These are phyloP conservation scores for Piprites chloris DNA, from an alignment of 2,113 vertebrate species.

Conservation along the genomic window DNA sequence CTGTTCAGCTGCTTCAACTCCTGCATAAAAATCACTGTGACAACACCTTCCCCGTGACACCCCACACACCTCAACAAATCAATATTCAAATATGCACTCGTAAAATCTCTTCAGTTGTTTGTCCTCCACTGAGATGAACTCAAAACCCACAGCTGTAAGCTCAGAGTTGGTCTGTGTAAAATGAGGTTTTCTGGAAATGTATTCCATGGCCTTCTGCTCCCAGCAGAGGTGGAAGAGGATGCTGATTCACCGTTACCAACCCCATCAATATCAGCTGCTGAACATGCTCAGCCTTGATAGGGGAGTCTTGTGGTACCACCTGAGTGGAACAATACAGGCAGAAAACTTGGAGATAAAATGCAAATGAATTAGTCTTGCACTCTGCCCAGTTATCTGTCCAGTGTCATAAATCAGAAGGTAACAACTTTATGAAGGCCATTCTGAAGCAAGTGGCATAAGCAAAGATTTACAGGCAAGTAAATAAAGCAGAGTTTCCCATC, in stretches of 20 bases:
- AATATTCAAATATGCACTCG: not conserved
- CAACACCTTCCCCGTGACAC: not conserved
- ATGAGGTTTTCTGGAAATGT: not conserved
- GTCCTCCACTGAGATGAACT: not conserved
- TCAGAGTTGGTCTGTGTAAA: not conserved
- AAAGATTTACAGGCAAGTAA: not conserved
- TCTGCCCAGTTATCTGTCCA: not conserved
- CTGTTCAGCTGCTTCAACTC: not conserved
- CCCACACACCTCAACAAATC: not conserved
- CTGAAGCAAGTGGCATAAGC: not conserved
- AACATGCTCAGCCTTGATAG: not conserved
- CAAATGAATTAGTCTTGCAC: not conserved
- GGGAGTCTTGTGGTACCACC: not conserved
- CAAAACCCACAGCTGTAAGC: not conserved
- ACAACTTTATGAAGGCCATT: not conserved
- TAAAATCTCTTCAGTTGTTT: not conserved
- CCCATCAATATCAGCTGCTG: not conserved
- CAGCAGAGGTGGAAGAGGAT: not conserved
- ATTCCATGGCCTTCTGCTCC: not conserved
- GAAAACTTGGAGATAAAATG: not conserved
- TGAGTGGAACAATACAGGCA: not conserved
- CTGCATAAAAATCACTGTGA: not conserved
- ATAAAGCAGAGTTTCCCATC: not conserved
- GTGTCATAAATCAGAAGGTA: not conserved
- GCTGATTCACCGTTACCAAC: not conserved